Percentiles rank a stretch among this genome's conserved stretches.
These are phyloP conservation scores for Sapayoa aenigma DNA, from an alignment of 2,113 vertebrate species.

Conservation along the genomic window DNA sequence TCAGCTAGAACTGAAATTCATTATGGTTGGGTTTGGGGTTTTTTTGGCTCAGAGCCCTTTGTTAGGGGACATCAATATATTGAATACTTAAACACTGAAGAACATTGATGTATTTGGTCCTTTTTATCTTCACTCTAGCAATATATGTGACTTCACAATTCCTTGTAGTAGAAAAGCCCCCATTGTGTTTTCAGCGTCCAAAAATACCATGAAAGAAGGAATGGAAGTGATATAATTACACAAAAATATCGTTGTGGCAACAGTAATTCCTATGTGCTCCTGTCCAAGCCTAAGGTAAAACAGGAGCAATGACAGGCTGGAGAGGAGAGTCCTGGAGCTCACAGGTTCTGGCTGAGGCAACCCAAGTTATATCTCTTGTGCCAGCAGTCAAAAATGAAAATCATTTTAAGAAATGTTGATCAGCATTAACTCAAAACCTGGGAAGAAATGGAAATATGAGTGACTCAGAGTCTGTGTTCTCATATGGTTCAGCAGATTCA, in stretches of 20 bases:
- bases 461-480: background rate
- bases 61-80: background rate
- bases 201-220: background rate
- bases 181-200: background rate
- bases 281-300: background rate
- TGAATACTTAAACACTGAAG: conserved; percentile 12
- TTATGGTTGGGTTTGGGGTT: background rate
- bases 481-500: background rate
- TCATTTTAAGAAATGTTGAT: background rate
- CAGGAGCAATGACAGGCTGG: background rate
- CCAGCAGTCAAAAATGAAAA: background rate
- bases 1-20: conserved; percentile 20
- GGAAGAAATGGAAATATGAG: background rate
- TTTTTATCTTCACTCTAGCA: background rate
- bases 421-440: background rate
- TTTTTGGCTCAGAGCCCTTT: background rate
- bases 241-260: background rate
- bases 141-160: background rate
- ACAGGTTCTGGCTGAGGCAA: background rate
- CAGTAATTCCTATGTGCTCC: background rate
- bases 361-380: background rate
- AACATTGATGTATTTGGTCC: background rate
- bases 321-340: background rate
- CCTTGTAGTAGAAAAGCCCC: background rate
- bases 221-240: background rate